Percentiles rank a stretch among this genome's conserved stretches.
Evolutionary conservation across 2,113 vertebrate species (phyloP).

Genomic region (Toxotes chatareus): DNA sequence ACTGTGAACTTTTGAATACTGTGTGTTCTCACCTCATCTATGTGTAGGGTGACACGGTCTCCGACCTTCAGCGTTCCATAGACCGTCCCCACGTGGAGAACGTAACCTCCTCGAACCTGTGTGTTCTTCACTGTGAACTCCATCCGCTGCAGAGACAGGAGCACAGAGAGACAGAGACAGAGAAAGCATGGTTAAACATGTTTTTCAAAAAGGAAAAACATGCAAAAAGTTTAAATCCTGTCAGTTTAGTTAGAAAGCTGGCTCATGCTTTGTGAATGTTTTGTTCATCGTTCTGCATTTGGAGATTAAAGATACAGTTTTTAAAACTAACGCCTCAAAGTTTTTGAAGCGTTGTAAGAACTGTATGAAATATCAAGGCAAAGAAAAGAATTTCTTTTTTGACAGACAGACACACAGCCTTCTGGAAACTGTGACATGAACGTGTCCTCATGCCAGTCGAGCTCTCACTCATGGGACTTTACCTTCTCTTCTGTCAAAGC

Average conservation of each 20-base stretch:
- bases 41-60: conserved; percentile 88
- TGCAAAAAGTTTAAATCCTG: neutral
- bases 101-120: conserved; percentile 94
- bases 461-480: conserved; percentile 14
- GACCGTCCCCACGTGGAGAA: conserved; percentile 92
- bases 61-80: conserved; percentile 93
- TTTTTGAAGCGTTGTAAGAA: neutral
- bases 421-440: conserved; percentile 29
- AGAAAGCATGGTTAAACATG: neutral
- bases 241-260: neutral
- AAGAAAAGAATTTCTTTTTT: neutral
- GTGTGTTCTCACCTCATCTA: conserved; percentile 90
- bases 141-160: conserved; percentile 84
- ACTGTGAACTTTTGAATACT: neutral
- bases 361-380: neutral
- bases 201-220: neutral
- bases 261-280: neutral
- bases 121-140: conserved; percentile 97
- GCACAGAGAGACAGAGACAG: neutral
- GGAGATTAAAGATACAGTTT: neutral
- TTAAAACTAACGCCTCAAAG: neutral
- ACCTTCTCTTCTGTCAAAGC: conserved; percentile 12
- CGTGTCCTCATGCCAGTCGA: conserved; percentile 1
- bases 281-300: neutral
- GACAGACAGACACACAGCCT: conserved; percentile 19